Base-by-base conservation (phyloP, 2,888 invertebrate genomes). In the Drosophila pseudotalamancana region DNA sequence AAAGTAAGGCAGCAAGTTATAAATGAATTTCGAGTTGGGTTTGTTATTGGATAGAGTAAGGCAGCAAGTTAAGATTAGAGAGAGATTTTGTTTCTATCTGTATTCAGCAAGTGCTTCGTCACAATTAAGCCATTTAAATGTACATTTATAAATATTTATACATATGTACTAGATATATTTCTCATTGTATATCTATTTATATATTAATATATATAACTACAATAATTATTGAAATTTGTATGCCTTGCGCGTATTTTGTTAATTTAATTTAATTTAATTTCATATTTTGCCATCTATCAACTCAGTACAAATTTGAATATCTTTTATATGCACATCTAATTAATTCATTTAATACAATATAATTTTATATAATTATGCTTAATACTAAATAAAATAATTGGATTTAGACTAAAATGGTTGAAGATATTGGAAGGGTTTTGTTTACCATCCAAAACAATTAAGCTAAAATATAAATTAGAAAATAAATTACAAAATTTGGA, bases 81-180 rank as follows among this genome's bases (percentile, higher is more conserved):
- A 77, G 56, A 62, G 25, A 50, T 56, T 50, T 31, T 39, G 27
- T 23, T 59, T 55, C 51, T 31, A 55, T 70, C 64, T 45, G 73
- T 77, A 67, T 84, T 81, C 81, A 84, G 87, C 81, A 81, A 84
- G 84, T 87, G 84, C 81, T 86, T 80, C 70, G 43, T 79, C 77
- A 81, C 84, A 81, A 62, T 82, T 67, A 86, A 80, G 87, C 87
- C 43, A 73, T 73, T 83, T 83, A 72, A 59, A 40, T 54, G 27
- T 85, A 85, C 61, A 57, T 65, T 82, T 85, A 79, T 75, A 74
- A 82, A 75, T 79, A 78, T 48, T 71, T 56, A 81, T 53, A 34
- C 56, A 81, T 53, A 34, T 34, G 18, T n/a, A 39, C 63, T 71
- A 73, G 48, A 61, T 72, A 72, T 78, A 82, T 72, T 70, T 79